These are phyloP conservation scores for Limnephilus marmoratus DNA, from an alignment of 2,888 invertebrate species.

Conservation along the genomic window DNA sequence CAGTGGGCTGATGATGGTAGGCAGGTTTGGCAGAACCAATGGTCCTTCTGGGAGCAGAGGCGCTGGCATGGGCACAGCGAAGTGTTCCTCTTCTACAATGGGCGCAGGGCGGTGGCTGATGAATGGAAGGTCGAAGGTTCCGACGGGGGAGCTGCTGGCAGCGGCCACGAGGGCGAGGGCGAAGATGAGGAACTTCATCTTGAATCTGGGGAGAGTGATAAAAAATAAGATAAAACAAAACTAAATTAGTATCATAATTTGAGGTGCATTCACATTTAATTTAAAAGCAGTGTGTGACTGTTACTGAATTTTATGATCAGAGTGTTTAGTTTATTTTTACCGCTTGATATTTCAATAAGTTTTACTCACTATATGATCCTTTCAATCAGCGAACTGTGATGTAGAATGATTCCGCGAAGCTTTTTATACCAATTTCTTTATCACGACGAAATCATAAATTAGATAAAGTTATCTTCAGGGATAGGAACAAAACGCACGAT, in stretches of 20 bases:
- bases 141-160: not conserved
- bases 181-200: constrained; percentile 51
- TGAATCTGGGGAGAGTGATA: not conserved
- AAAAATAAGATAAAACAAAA: not conserved
- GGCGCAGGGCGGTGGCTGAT: not conserved
- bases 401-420: not conserved
- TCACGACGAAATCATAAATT: not conserved
- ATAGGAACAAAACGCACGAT: not conserved
- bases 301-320: no score
- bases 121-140: constrained; percentile 20
- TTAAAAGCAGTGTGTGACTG: not conserved
- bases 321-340: not conserved
- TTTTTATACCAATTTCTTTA: not conserved
- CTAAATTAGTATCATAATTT: not conserved
- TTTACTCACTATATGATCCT: not conserved
- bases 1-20: constrained; percentile 9
- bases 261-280: not conserved
- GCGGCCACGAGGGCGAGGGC: constrained; percentile 42
- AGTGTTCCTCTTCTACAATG: not conserved
- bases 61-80: constrained; percentile 2
- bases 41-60: constrained; percentile 26
- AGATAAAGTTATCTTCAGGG: not conserved
- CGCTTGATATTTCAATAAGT: not conserved
- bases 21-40: not conserved
- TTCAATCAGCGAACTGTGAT: not conserved